Evolutionary conservation across 2,888 invertebrate genomes (phyloP).

Genomic region (Cylloceria caligata): DNA sequence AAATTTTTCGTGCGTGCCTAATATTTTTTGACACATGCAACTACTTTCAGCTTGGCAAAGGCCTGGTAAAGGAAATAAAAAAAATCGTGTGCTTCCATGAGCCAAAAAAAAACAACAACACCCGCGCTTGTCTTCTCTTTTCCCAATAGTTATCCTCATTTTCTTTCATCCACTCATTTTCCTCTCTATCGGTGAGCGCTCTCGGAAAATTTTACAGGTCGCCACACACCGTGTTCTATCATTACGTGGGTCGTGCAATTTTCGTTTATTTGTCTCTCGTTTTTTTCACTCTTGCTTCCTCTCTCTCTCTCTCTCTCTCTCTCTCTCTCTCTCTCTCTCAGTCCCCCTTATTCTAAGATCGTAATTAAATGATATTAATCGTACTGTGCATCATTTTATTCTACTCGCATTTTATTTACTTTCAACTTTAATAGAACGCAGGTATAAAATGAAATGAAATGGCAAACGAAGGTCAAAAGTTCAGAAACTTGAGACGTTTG

Average conservation of each 20-base stretch:
- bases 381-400: background rate
- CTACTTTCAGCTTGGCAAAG: background rate
- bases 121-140: background rate
- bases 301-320: background rate
- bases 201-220: conserved; percentile 18
- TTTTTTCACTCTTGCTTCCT: background rate
- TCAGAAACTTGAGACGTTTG: background rate
- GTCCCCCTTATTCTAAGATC: no score
- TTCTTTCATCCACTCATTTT: conserved; percentile 6
- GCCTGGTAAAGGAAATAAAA: background rate
- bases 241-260: background rate
- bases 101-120: background rate
- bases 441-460: background rate
- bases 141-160: conserved; percentile 18
- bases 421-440: background rate
- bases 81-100: background rate
- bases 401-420: background rate
- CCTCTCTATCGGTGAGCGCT: background rate
- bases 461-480: background rate
- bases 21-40: conserved; percentile 22
- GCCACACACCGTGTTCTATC: background rate
- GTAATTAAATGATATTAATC: background rate
- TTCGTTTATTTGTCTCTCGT: background rate
- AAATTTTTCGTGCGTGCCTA: conserved; percentile 52
- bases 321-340: no score